Base-by-base conservation (phyloP, 2,113 vertebrate genomes). In the Hassar affinis region DNA sequence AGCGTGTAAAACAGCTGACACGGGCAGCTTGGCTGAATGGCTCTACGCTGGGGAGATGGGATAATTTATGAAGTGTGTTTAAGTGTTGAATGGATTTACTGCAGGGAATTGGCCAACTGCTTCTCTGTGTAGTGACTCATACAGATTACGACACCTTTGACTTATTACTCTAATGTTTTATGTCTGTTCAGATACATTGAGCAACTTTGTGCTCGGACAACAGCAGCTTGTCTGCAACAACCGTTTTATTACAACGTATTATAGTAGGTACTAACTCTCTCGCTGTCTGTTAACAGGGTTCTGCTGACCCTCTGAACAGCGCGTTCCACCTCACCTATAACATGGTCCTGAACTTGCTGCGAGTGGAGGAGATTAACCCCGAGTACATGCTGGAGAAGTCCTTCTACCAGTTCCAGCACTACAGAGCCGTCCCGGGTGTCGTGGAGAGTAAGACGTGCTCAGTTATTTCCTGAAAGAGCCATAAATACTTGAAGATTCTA, bases 321-420 rank as follows among this genome's bases (percentile, higher is more conserved):
- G 98, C 98, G 9, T 99, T 99, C 87, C 98, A 99, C 83, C 93
- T 99, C 88, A 99, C 98, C 0, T 99, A 99, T 90, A 99, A 99
- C 91, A 99, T 99, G 98, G 98, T 99, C 80, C 90, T 99, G 83
- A 99, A 99, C 89, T 92, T 99, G 88, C 93, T 99, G 84, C 96
- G 98, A 18, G 98, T 99, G 86, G 98, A 99, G 89, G 98, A 99
- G 92, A 99, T 99, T 90, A 99, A 99, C 90, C 98, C 98, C 0
- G 98, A 99, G 89, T 99, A 99, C 88, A 99, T 99, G 98, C 91
- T 99, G 91, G 98, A 99, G 90, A 99, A 99, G 81, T 99, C 98
- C 8, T 99, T 99, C 90, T 99, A 98, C 88, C 98, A 99, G 89
- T 99, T 99, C 90, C 98, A 99, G 17, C 98, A 99, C 90, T 98